Base-by-base conservation (phyloP, 2,888 invertebrate species). In the Torymus aiolomorphi region DNA sequence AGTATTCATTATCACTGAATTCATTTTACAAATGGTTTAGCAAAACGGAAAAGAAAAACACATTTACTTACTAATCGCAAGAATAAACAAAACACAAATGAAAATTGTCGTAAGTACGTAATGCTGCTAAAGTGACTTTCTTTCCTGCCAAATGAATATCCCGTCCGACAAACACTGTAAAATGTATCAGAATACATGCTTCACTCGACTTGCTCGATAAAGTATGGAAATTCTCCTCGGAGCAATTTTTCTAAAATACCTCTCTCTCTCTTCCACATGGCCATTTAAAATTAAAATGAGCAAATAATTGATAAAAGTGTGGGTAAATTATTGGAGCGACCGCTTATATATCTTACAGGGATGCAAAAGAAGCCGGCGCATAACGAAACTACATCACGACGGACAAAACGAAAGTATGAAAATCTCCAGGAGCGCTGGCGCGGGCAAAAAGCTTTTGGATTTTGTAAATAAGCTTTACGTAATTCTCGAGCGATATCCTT, bases 401-500 rank as follows among this genome's bases (percentile, higher is more conserved):
- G 42, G 5, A 24, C 57, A 63, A 67, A 62, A 63, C 14, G 67
- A 71, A 76, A 56, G 56, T 56, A 72, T 61, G 80, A 54, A 76
- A 76, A 71, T 71, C 57, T 42, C 8, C 8, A 42, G 42, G 8
- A 42, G 8, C 42, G 42, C 42, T 42, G 5, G 31, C 24, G 16
- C n/a, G 31, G 61, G 77, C 70, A 57, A 67, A 75, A 67, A 75
- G 75, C 73, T 81, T 78, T 78, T 76, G 76, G 73, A 79, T 76
- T 73, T 81, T 76, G 78, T 65, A 76, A 72, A 81, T 54, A 78
- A 81, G 73, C 76, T 79, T 79, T 79, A 20, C 76, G 78, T 78
- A 79, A 81, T 82, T 81, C 77, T 82, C 77, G 62, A 76, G 80
- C 80, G 76, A 81, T 79, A 79, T 76, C 77, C 82, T 76, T 75